Conservation (phyloP, 2,888 invertebrate genomes). For the Iphiclides podalirius region DNA sequence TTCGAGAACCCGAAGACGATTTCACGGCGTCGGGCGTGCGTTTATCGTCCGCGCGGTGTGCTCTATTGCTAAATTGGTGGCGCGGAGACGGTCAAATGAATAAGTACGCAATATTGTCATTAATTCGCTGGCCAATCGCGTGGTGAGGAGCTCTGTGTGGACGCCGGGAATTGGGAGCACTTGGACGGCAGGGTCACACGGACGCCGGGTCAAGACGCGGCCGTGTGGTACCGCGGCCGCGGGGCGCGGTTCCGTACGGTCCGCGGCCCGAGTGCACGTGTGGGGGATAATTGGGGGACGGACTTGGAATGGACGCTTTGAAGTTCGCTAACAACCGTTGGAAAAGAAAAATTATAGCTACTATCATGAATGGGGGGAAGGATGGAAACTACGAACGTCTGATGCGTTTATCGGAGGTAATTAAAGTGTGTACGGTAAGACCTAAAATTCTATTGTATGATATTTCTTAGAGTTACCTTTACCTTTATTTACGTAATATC, state of each 20-base stretch:
- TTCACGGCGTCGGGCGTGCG: constrained; percentile 10
- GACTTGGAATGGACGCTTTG: too few relatives aligned
- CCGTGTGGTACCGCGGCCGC: constrained; percentile 40
- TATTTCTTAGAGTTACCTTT: too few relatives aligned
- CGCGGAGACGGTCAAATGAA: constrained; percentile 62
- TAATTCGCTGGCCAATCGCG: constrained; percentile 70
- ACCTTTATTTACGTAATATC: too few relatives aligned
- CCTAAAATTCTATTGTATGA: too few relatives aligned
- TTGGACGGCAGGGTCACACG: constrained; percentile 67
- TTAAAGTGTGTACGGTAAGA: too few relatives aligned
- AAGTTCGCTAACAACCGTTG: too few relatives aligned
- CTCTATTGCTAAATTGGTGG: constrained; percentile 68
- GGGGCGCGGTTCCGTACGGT: constrained; percentile 34
- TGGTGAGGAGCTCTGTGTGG: constrained; percentile 42
- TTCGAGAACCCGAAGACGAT: constrained; percentile 10
- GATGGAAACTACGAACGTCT: too few relatives aligned
- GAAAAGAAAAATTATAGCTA: too few relatives aligned
- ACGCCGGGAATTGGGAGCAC: constrained; percentile 68
- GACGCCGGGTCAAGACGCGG: constrained; percentile 51
- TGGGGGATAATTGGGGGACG: not conserved
- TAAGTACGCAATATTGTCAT: constrained; percentile 64
- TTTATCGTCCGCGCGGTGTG: constrained; percentile 31
- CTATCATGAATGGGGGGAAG: too few relatives aligned
- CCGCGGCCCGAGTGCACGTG: constrained; percentile 1
- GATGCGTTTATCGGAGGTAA: too few relatives aligned